Evolutionary conservation across 2,797 vertebrate genomes (phyloP).

Genomic region (Malacoraja senta): DNA sequence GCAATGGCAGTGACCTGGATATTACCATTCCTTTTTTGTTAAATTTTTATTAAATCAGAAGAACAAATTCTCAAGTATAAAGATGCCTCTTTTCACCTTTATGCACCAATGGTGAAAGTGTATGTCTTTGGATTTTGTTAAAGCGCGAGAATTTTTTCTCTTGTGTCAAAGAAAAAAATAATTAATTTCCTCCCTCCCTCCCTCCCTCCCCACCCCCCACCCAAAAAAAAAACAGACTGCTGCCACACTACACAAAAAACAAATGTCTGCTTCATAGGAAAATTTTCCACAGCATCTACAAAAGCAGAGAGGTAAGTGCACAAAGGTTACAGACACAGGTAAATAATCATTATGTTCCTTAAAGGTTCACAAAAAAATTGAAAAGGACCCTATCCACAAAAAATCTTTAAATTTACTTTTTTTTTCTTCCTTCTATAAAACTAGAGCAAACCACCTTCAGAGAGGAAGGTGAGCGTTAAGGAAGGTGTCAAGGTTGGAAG

Average conservation of each 20-base stretch:
- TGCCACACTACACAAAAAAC: constrained; percentile 79
- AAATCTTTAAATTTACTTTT: constrained; percentile 64
- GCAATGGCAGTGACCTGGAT: constrained; percentile 85
- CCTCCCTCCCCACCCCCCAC: constrained; percentile 45
- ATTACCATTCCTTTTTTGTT: constrained; percentile 77
- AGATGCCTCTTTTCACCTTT: constrained; percentile 96
- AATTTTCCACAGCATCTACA: constrained; percentile 76
- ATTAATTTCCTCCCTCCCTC: constrained; percentile 46
- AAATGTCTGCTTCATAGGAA: constrained; percentile 71
- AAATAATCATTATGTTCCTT: constrained; percentile 63
- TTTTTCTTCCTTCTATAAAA: constrained; percentile 71
- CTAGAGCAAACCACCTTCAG: constrained; percentile 77
- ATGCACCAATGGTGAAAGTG: constrained; percentile 99
- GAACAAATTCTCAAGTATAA: constrained; percentile 99
- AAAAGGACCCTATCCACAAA: constrained; percentile 51
- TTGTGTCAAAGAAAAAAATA: constrained; percentile 70
- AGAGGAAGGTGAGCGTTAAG: constrained; percentile 71
- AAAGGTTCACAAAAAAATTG: constrained; percentile 60
- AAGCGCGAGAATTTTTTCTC: constrained; percentile 95
- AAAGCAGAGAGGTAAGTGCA: constrained; percentile 83
- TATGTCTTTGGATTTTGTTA: constrained; percentile 99
- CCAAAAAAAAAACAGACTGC: constrained; percentile 71
- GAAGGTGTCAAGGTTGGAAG: constrained; percentile 59
- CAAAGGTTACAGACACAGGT: constrained; percentile 77
- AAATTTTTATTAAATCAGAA: constrained; percentile 93